A percentile compares a stretch with the other conserved stretches of the same genome.
Evolutionary conservation across 2,797 vertebrate genomes (phyloP).

Genomic region (Aeoliscus strigatus): DNA sequence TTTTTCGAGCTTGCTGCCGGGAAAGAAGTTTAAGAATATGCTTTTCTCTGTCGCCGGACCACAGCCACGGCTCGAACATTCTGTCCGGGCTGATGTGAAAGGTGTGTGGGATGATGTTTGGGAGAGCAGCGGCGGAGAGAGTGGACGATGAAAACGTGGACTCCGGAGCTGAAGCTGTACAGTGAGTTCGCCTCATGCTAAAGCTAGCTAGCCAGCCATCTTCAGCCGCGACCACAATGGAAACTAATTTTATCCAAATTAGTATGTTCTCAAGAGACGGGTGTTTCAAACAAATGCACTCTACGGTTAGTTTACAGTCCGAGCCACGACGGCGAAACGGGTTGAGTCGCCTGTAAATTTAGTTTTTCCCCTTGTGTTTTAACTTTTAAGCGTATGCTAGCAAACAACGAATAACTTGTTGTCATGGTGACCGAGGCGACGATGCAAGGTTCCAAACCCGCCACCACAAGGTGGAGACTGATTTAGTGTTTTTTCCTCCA

Average conservation of each 20-base stretch:
- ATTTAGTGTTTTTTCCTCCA: constrained; percentile 30
- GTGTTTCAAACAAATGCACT: neutral
- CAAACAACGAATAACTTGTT: constrained; percentile 59
- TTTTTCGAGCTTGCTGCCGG: constrained; percentile 7
- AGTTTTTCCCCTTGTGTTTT: neutral
- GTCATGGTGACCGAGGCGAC: constrained; percentile 63
- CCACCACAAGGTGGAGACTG: constrained; percentile 68
- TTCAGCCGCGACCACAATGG: constrained; percentile 11
- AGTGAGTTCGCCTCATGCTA: constrained; percentile 69
- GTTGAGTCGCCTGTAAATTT: neutral
- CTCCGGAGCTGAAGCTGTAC: constrained; percentile 68
- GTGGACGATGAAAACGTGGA: constrained; percentile 62
- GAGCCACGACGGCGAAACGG: neutral
- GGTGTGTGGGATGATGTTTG: constrained; percentile 42
- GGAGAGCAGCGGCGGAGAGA: constrained; percentile 27
- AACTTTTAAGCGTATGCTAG: constrained; percentile 19
- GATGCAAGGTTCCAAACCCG: constrained; percentile 41
- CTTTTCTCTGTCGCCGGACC: constrained; percentile 11
- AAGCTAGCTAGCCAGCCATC: constrained; percentile 25
- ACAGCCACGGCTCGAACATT: neutral
- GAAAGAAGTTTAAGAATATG: constrained; percentile 37
- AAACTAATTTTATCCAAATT: constrained; percentile 1
- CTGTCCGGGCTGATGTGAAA: constrained; percentile 8
- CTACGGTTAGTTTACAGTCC: neutral
- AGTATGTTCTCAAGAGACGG: neutral